A percentile compares a stretch with the other conserved stretches of the same genome.
Evolutionary conservation across 2,113 vertebrate species (phyloP).

Genomic region (Thamnaconus septentrionalis): DNA sequence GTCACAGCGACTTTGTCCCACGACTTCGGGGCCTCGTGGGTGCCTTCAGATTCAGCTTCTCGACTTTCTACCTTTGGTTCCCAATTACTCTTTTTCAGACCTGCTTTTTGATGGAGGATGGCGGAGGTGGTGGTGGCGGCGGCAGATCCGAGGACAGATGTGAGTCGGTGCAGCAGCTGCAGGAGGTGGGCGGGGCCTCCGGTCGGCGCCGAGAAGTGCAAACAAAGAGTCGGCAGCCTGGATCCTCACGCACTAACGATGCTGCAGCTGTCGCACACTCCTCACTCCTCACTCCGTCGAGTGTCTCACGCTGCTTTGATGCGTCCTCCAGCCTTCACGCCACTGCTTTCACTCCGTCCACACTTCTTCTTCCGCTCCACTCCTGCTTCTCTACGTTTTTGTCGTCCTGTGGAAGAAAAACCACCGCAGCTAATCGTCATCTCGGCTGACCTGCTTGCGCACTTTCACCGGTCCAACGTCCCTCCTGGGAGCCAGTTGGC

Average conservation of each 20-base stretch:
- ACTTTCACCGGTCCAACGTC: slow-evolving; percentile 8
- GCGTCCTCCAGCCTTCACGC: slow-evolving; percentile 18
- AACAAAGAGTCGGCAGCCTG: slow-evolving; percentile 60
- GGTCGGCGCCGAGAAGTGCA: slow-evolving; percentile 31
- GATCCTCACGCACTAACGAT: slow-evolving; percentile 73
- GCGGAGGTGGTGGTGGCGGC: slow-evolving; percentile 14
- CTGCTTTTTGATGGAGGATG: slow-evolving; percentile 1
- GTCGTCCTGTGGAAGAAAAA: slow-evolving; percentile 7
- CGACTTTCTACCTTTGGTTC: no score
- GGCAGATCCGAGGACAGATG: slow-evolving; percentile 29
- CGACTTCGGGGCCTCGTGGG: no score
- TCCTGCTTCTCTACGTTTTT: slow-evolving; percentile 20
- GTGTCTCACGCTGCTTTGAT: no score
- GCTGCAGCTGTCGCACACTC: slow-evolving; percentile 66
- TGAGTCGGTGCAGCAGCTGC: slow-evolving; percentile 46
- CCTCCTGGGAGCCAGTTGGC: slow-evolving; percentile 39
- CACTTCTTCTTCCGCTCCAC: slow-evolving; percentile 51
- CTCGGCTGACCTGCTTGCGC: no score
- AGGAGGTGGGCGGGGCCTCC: slow-evolving; percentile 11
- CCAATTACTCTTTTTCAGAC: no score
- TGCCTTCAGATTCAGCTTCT: no score
- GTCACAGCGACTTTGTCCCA: no score
- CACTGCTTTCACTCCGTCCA: slow-evolving; percentile 38
- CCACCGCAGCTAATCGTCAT: no score
- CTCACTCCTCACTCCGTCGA: slow-evolving; percentile 51